Base-by-base conservation (phyloP, 2,113 vertebrate genomes). In the Sylvia atricapilla region DNA sequence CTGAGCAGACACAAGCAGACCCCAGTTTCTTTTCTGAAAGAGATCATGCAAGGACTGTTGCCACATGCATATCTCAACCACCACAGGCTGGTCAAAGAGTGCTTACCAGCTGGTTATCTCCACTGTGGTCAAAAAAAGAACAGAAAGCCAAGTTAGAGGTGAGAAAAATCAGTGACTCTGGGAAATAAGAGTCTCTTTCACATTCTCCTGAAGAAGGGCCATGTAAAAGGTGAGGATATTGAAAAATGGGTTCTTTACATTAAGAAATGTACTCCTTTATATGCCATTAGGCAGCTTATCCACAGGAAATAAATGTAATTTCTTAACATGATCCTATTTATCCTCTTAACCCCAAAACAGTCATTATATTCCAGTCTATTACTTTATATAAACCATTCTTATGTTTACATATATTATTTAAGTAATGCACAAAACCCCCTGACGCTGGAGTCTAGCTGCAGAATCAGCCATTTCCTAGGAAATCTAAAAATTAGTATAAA, bases 11-110 rank as follows among this genome's bases (percentile, higher is more conserved):
- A 93, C 69, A 63, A 74, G 85, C 5, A 28, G 76, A 63, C 49
- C 39, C 56, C 93, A 66, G n/a, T 93, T 93, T 96, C 85, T 95
- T 89, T 95, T 93, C 76, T 84, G 95, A 96, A 93, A 59, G 73
- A 92, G 60, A 88, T 81, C 69, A 28, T 78, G 79, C 88, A 95
- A 77, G 44, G 46, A 24, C 49, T 88, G 28, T 39, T 88, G 68
- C 59, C 37, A 2, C 1, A 4, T 72, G 79, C 73, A 81, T 64
- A 68, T 92, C 76, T 88, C 76, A 53, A 33, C 49, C 44, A 68
- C 15, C 16, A 17, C 2, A 82, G 56, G 50, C 50, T 85, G 58
- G 58, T 82, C 74, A 91, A 62, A 92, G 62, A 78, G 81, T 49
- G 94, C 84, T 96, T 92, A 83, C 91, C 75, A 87, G 87, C 35